Percentiles rank a stretch among this genome's conserved stretches.
These are phyloP conservation scores for Caenorhabditis plicata DNA, from an alignment of 2,888 invertebrate species.

Conservation along the genomic window DNA sequence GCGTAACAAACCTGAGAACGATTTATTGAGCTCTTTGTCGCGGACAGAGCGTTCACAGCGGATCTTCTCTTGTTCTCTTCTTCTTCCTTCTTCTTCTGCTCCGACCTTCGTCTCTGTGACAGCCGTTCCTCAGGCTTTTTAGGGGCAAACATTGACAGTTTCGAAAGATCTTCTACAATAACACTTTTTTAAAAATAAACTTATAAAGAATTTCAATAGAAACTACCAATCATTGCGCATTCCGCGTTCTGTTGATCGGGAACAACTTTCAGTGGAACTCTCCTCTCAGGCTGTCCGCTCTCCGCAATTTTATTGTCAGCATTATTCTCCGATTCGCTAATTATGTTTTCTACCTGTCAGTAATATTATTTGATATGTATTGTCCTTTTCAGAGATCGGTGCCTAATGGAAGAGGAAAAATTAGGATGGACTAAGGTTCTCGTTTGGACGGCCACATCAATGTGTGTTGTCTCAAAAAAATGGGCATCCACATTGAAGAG, in stretches of 20 bases:
- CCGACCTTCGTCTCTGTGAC: slow-evolving; percentile 26
- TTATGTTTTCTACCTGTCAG: too few relatives aligned
- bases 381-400: too few relatives aligned
- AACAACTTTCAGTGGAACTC: slow-evolving; percentile 23
- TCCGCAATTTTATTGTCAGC: not conserved
- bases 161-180: slow-evolving; percentile 13
- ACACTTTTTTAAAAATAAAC: slow-evolving; percentile 1
- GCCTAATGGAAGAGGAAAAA: too few relatives aligned
- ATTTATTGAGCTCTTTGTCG: not conserved
- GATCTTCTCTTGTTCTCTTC: slow-evolving; percentile 10
- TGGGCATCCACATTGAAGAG: too few relatives aligned
- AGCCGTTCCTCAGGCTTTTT: slow-evolving; percentile 26
- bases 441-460: too few relatives aligned
- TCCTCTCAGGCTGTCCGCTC: not conserved
- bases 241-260: slow-evolving; percentile 1
- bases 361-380: too few relatives aligned
- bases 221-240: not conserved
- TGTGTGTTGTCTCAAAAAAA: too few relatives aligned
- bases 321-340: not conserved
- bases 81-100: slow-evolving; percentile 16
- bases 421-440: too few relatives aligned
- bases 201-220: not conserved
- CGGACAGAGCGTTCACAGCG: not conserved
- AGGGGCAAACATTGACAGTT: slow-evolving; percentile 19
- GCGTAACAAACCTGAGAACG: too few relatives aligned